Evolutionary conservation across 2,888 invertebrate genomes (phyloP).

Genomic region (Cantharis lateralis): DNA sequence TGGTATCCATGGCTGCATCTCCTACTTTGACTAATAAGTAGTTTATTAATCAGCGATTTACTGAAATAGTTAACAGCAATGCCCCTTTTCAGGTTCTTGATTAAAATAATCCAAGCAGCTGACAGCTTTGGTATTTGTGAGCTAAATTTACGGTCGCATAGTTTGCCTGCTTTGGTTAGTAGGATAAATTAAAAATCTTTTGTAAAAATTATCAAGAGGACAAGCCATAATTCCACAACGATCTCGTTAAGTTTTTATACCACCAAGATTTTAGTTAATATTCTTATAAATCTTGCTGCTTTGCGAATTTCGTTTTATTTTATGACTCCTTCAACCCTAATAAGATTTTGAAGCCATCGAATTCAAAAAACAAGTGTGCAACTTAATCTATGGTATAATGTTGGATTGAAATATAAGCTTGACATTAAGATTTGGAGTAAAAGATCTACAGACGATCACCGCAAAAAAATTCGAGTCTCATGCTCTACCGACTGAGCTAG

Average conservation of each 20-base stretch:
- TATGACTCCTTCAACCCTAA: too few species aligned
- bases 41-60: not conserved
- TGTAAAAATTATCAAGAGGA: not conserved
- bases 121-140: not conserved
- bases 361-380: too few species aligned
- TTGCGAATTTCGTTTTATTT: not conserved
- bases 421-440: too few species aligned
- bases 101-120: not conserved
- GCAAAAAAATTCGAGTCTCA: too few species aligned
- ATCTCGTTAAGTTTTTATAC: not conserved
- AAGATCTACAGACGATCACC: too few species aligned
- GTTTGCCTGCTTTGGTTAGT: not conserved
- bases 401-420: too few species aligned
- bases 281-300: not conserved
- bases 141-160: not conserved
- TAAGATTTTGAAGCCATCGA: too few species aligned
- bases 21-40: not conserved
- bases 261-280: not conserved
- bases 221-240: not conserved
- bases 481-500: slow-evolving; percentile 51
- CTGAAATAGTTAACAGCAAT: not conserved
- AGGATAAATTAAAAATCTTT: not conserved
- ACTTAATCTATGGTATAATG: too few species aligned
- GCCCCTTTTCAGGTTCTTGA: not conserved
- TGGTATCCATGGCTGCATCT: not conserved